Base-by-base conservation (phyloP, 2,888 invertebrate species). In the Tipula vernalis region DNA sequence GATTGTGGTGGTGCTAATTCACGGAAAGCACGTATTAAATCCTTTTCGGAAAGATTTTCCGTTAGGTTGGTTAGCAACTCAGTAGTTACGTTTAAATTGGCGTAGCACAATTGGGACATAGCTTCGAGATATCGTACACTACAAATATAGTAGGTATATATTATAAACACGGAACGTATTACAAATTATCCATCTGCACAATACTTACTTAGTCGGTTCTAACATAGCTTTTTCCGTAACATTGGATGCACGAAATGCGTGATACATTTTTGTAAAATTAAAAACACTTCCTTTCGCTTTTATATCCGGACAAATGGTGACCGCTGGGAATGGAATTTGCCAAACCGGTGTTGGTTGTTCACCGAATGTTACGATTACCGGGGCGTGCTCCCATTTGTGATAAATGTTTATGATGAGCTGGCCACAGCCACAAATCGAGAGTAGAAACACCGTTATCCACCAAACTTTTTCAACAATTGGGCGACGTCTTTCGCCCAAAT, bases 301-400 rank as follows among this genome's bases (percentile, higher is more conserved):
- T 1, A 84, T 86, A 86, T 88, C 87, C 1, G 88, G 87, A 57
- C 88, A 88, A 86, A 88, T 87, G 36, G 88, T 88, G 0, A 88
- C 86, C 3, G 88, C 87, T 8, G 88, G 88, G 86, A 88, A 88
- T 12, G 88, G 88, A 15, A 88, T 88, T 83, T 88, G 85, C 88
- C 88, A 88, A 15, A 88, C 87, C 5, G 88, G 88, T 13, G 94
- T 94, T 0, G 94, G 93, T 86, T 93, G 94, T 90, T 94, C 94
- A 2, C 94, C 94, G 89, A 95, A 95, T 88, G 94, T 94, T 6
- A 94, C 94, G 87, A 94, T 94, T 0, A 95, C 95, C 0, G 95
- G 95, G 89, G 94, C 94, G 88, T 93, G 93, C 87, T 94, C 93
- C 95, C 95, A 95, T 90, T 95, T 95, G 88, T 93, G 92, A 93